These are phyloP conservation scores for Cephus pygmeus DNA, from an alignment of 2,888 invertebrate genomes.

Conservation along the genomic window DNA sequence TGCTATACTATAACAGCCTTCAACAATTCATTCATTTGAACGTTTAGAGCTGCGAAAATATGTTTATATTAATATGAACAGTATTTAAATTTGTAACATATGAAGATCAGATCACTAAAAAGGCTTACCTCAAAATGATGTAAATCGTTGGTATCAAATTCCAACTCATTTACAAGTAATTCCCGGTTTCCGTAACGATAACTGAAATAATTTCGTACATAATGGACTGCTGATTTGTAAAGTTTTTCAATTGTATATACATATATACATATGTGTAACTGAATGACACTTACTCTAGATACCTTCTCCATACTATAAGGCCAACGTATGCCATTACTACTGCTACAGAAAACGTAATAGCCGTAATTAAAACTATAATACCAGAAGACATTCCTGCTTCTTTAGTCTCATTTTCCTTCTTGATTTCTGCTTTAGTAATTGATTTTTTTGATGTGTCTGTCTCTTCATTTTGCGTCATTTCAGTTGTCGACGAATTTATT, in stretches of 20 bases:
- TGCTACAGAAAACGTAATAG: slow-evolving; percentile 54
- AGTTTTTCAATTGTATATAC: slow-evolving; percentile 5
- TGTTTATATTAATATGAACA: too few species aligned
- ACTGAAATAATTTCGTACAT: slow-evolving; percentile 29
- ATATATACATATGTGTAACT: slow-evolving; percentile 13
- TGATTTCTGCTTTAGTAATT: slow-evolving; percentile 1
- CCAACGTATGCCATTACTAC: slow-evolving; percentile 62
- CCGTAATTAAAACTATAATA: slow-evolving; percentile 48
- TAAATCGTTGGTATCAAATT: slow-evolving; percentile 63
- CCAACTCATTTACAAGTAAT: slow-evolving; percentile 66
- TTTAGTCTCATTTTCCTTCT: slow-evolving; percentile 19
- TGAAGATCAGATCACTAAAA: not conserved
- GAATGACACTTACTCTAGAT: slow-evolving; percentile 62
- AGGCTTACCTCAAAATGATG: slow-evolving; percentile 65
- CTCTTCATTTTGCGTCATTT: not conserved
- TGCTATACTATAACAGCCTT: too few species aligned
- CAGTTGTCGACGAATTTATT: not conserved
- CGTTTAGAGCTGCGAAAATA: too few species aligned
- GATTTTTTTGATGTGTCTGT: not conserved
- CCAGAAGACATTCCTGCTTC: slow-evolving; percentile 43
- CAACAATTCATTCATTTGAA: too few species aligned
- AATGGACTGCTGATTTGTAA: slow-evolving; percentile 5
- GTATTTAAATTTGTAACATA: not conserved
- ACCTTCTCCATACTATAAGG: slow-evolving; percentile 64
- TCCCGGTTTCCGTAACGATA: slow-evolving; percentile 65